Evolutionary conservation across 2,113 vertebrate species (phyloP).

Genomic region (Lanius ludovicianus): DNA sequence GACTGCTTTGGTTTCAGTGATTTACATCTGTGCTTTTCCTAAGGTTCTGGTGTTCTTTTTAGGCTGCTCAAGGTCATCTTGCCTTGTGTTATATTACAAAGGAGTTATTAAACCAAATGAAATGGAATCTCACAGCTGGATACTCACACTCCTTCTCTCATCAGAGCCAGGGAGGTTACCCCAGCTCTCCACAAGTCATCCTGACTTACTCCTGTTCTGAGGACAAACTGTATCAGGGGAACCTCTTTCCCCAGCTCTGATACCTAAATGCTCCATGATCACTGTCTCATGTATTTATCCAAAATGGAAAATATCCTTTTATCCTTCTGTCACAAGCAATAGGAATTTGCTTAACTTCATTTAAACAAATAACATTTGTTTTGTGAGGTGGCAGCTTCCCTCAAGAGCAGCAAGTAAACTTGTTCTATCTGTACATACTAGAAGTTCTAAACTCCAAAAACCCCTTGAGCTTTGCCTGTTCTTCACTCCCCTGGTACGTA

Average conservation of each 20-base stretch:
- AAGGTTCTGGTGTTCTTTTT: background rate
- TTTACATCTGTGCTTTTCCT: background rate
- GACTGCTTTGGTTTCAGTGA: conserved; percentile 48
- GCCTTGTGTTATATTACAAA: background rate
- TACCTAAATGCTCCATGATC: background rate
- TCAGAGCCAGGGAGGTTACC: background rate
- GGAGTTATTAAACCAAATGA: background rate
- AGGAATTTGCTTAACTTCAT: background rate
- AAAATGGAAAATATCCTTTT: background rate
- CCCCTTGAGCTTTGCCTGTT: background rate
- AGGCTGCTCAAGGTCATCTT: background rate
- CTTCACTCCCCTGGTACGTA: conserved; percentile 16
- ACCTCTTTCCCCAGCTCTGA: background rate
- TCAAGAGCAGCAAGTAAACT: background rate
- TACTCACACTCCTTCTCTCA: background rate
- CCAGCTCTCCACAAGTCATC: background rate
- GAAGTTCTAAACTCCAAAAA: background rate
- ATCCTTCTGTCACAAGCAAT: background rate
- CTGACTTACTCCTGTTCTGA: background rate
- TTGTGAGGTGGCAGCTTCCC: background rate
- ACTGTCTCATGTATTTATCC: background rate
- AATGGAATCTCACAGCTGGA: background rate
- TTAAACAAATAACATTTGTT: background rate
- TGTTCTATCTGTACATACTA: background rate
- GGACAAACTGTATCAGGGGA: background rate